phyloP scores from a whole-genome alignment of 2,888 invertebrate genomes.

The Gymnocheta viridis region DNA sequence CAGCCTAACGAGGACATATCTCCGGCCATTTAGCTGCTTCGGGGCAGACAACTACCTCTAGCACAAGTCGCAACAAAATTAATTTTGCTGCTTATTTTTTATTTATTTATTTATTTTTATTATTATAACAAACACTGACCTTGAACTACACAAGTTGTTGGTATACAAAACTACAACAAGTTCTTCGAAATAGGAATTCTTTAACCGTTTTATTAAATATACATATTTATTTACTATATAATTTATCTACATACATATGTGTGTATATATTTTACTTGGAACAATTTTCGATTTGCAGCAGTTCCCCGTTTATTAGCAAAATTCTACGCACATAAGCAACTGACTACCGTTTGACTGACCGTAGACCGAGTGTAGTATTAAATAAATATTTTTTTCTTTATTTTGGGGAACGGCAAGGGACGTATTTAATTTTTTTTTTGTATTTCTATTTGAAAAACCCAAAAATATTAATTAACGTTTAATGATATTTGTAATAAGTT shows the following conservation, averaged over 20 bases:
- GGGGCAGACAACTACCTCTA: background rate
- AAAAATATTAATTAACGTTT: constrained; percentile 35
- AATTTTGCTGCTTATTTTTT: background rate
- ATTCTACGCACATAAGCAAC: background rate
- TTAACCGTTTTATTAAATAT: constrained; percentile 25
- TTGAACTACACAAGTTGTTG: constrained; percentile 61
- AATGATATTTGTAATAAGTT: constrained; percentile 19
- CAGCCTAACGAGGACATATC: constrained; percentile 80
- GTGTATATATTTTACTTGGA: background rate
- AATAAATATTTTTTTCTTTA: background rate
- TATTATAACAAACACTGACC: constrained; percentile 53
- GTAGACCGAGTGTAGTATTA: constrained; percentile 15
- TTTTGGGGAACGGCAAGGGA: constrained; percentile 13
- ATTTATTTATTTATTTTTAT: background rate
- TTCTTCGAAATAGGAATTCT: constrained; percentile 37
- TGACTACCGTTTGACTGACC: constrained; percentile 18
- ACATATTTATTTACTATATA: background rate
- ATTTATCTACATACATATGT: background rate
- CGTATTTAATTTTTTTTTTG: constrained; percentile 12
- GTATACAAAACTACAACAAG: constrained; percentile 36
- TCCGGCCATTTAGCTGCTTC: constrained; percentile 75
- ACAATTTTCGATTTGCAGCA: background rate
- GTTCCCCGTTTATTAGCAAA: background rate
- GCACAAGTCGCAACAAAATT: constrained; percentile 19
- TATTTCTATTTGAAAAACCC: constrained; percentile 13